A percentile compares a stretch with the other conserved stretches of the same genome.
phyloP scores from a whole-genome alignment of 1,140 invertebrate genomes.

The Drosophila arawakana region DNA sequence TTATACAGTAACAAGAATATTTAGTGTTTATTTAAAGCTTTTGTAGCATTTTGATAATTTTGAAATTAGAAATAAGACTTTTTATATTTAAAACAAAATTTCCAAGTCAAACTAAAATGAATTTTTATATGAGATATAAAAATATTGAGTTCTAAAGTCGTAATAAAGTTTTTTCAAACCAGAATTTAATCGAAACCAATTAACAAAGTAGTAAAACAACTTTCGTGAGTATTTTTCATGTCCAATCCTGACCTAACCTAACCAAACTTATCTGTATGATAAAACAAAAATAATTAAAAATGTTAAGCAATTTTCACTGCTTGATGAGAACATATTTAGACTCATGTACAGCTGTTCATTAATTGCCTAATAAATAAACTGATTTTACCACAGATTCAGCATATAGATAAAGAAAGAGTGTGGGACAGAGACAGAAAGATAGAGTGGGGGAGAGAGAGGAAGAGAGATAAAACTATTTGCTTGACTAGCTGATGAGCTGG shows the following conservation, averaged over 20 bases:
- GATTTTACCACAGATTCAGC: background rate
- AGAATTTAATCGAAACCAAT: too few relatives aligned
- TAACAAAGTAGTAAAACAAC: too few relatives aligned
- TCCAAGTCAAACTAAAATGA: too few relatives aligned
- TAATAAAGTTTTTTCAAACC: too few relatives aligned
- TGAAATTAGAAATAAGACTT: too few relatives aligned
- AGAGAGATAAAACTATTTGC: conserved; percentile 14
- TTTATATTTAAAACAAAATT: too few relatives aligned
- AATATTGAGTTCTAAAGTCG: too few relatives aligned
- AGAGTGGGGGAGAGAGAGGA: background rate
- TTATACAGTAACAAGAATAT: too few relatives aligned
- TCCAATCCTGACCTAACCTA: conserved; percentile 4
- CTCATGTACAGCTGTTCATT: conserved; percentile 8
- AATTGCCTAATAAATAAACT: conserved; percentile 9
- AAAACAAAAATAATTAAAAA: background rate
- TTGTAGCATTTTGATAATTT: too few relatives aligned
- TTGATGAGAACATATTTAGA: conserved; percentile 1
- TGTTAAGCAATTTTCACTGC: background rate
- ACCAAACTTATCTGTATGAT: background rate
- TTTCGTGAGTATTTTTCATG: background rate
- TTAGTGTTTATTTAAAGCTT: too few relatives aligned
- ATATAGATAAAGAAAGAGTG: background rate
- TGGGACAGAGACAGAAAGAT: background rate
- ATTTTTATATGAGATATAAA: too few relatives aligned
- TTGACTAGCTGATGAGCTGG: conserved; percentile 28